Evolutionary conservation across 2,113 vertebrate species (phyloP).

Genomic region (Hippocampus guttulatus): DNA sequence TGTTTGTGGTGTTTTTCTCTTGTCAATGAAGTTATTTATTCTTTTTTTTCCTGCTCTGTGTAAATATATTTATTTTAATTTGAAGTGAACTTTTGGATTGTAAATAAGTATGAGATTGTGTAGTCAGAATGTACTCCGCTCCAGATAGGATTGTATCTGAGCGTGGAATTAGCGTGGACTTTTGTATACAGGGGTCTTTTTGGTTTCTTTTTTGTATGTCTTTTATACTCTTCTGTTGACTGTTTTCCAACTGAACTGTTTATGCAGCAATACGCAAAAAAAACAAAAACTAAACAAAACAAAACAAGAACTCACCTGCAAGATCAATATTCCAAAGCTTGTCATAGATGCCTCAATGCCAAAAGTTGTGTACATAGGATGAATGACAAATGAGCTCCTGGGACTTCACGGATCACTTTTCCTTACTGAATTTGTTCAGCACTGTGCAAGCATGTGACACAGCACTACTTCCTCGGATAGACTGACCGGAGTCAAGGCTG

Average conservation of each 20-base stretch:
- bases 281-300: not conserved
- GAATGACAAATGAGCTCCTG: constrained; percentile 54
- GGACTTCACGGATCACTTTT: constrained; percentile 62
- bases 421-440: constrained; percentile 53
- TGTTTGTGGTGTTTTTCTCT: constrained; percentile 81
- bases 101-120: constrained; percentile 94
- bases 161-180: constrained; percentile 75
- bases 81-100: constrained; percentile 93
- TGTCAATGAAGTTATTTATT: constrained; percentile 93
- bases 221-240: constrained; percentile 52
- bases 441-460: constrained; percentile 34
- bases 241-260: constrained; percentile 57
- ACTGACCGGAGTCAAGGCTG: constrained; percentile 30
- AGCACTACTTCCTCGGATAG: constrained; percentile 9
- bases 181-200: constrained; percentile 49
- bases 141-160: constrained; percentile 79
- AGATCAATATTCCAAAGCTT: constrained; percentile 75
- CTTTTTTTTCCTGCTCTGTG: constrained; percentile 72
- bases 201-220: constrained; percentile 47
- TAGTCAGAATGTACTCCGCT: constrained; percentile 74
- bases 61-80: constrained; percentile 99
- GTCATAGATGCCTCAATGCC: constrained; percentile 68
- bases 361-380: constrained; percentile 68
- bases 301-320: constrained; percentile 43
- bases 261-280: constrained; percentile 69